Percentiles rank a stretch among this genome's conserved stretches.
Evolutionary conservation across 2,888 invertebrate genomes (phyloP).

Genomic region (Drosophila flavopinicola): DNA sequence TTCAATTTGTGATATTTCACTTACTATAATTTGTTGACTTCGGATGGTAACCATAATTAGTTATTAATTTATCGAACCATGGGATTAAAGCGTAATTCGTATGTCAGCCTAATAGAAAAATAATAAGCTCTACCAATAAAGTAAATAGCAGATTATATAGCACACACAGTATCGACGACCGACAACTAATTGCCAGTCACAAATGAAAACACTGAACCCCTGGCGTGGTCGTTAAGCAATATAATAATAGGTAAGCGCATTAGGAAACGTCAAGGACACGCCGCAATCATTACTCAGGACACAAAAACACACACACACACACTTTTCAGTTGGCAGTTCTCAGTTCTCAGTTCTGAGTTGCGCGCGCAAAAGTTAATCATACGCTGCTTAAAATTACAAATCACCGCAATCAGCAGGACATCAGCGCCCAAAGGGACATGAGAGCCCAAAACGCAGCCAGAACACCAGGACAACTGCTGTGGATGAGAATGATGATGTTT

Average conservation of each 20-base stretch:
- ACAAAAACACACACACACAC: conserved; percentile 3
- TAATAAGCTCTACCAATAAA: conserved; percentile 16
- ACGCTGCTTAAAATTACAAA: conserved; percentile 76
- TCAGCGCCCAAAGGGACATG: conserved; percentile 35
- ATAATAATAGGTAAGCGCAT: conserved; percentile 51
- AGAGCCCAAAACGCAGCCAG: conserved; percentile 35
- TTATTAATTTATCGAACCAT: conserved; percentile 16
- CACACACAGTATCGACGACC: not conserved
- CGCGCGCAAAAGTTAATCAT: conserved; percentile 69
- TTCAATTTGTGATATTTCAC: not conserved
- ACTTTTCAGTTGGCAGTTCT: conserved; percentile 14
- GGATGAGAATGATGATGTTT: conserved; percentile 11
- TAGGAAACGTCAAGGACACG: conserved; percentile 54
- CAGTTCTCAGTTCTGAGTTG: conserved; percentile 20
- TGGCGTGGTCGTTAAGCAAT: conserved; percentile 24
- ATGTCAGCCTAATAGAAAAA: conserved; percentile 14
- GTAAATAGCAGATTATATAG: conserved; percentile 29
- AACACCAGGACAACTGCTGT: conserved; percentile 13
- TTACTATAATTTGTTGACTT: not conserved
- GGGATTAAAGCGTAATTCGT: conserved; percentile 8
- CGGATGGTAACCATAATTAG: conserved; percentile 2
- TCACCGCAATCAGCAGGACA: conserved; percentile 69
- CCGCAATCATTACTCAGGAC: conserved; percentile 49
- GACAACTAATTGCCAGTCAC: conserved; percentile 24
- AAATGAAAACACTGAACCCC: conserved; percentile 15